Evolutionary conservation across 2,797 vertebrate species (phyloP), one percentile per base, ranked within the genome.

Genomic region (Neopelma chrysocephalum): DNA sequence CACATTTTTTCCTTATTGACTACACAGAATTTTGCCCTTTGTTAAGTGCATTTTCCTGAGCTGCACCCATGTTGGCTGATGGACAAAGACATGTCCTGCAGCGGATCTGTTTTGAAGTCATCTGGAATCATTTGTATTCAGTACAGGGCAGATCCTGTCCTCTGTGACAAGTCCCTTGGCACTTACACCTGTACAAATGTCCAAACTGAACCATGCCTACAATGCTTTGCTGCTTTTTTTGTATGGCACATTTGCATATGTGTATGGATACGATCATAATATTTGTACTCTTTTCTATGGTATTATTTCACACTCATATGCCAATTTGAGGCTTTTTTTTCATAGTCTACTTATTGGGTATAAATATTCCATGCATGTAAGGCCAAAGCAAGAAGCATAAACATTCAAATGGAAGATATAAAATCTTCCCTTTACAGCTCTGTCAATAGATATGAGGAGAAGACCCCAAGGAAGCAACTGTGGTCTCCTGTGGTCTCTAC

Each of bases 211-310:
- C 17, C 20, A n/a, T 38, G 6, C 9, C 50, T 36, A 25, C 1
- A 3, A 53, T 22, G 23, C 2, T 57, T 51, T 50, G 29, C 8
- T 45, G 15, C 4, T 40, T 56, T 43, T 65, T 50, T 36, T 32
- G 10, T 25, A 38, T 75, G 25, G 6, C 34, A 29, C 5, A 6
- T 61, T 86, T 70, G 6, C 15, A 3, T 57, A 29, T 19, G 7
- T 14, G 3, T 32, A 71, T 13, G 27, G 29, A 50, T 16, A 38
- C 0, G 0, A 54, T 13, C 15, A 21, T 27, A 14, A 3, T 14
- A 31, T 47, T 84, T 69, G 3, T 11, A 20, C 54, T 31, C 4
- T 60, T 70, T 40, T 65, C 50, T 27, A 4, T 32, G 36, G 36
- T 43, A 19, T 45, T 68, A 18, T 73, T 81, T 87, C 34, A 66